Conservation (phyloP, 2,888 invertebrate species). For the Metacarcinus magister region DNA sequence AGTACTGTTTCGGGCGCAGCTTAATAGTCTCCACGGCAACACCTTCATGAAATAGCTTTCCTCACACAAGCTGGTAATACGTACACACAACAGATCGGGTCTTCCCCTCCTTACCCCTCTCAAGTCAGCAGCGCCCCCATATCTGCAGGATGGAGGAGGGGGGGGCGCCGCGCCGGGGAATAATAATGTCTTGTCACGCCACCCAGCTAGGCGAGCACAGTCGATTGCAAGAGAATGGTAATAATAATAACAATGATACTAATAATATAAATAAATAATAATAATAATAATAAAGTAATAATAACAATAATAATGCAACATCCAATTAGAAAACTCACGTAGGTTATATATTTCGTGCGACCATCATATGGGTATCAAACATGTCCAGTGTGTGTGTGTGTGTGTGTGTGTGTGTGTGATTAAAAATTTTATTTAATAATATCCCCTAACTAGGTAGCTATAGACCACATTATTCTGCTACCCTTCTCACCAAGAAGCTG, state of each 20-base stretch:
- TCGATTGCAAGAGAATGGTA: neutral
- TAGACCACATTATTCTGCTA: too few relatives aligned
- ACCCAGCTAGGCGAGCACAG: neutral
- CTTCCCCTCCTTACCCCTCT: neutral
- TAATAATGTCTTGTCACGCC: neutral
- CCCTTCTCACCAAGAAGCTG: too few relatives aligned
- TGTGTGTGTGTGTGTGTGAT: too few relatives aligned
- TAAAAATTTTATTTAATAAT: too few relatives aligned
- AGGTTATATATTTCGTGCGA: too few relatives aligned
- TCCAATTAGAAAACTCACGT: too few relatives aligned
- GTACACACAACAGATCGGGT: neutral
- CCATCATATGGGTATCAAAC: too few relatives aligned
- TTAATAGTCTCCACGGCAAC: neutral
- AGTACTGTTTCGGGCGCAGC: neutral
- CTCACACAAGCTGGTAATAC: neutral
- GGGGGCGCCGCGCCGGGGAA: neutral
- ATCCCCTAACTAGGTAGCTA: too few relatives aligned
- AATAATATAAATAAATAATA: neutral
- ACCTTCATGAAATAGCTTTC: neutral
- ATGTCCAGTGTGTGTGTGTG: too few relatives aligned
- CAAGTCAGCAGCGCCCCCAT: neutral
- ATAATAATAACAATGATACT: constrained; percentile 3
- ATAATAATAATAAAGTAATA: neutral
- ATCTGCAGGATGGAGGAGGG: neutral
- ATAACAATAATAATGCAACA: neutral